Base-by-base conservation (phyloP, 37 sponge, comb jelly and placozoan genomes). In the Bolinopsis microptera region DNA sequence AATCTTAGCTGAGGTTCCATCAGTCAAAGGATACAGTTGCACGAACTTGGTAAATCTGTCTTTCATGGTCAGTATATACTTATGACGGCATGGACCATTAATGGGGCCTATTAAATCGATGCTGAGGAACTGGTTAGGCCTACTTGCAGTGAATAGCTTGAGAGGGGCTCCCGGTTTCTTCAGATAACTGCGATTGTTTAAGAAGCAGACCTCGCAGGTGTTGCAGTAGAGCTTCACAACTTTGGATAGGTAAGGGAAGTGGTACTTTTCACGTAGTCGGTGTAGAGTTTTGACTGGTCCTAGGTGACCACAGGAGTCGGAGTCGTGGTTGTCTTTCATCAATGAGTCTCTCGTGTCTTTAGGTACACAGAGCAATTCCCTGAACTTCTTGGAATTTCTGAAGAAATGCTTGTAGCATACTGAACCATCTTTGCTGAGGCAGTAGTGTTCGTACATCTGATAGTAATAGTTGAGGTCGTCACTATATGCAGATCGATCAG, bases 11-110 rank as follows among this genome's bases (percentile, higher is more conserved):
- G 82, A 80, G 2, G 34, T 34, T 16, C 31, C 82, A 35, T 80
- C 30, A 3, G 8, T 80, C 35, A 80, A 37, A 8, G 82, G 82
- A 37, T 34, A 35, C 2, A 30, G 31, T 8, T 34, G 37, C 82
- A 80, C 82, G 22, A 35, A 80, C 35, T 30, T 24, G 33, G 82
- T 80, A 37, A 80, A 80, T 35, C 30, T 32, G 22, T 35, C 35
- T 35, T 30, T 21, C 82, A 80, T 80, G 8, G 82, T 80, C 1
- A 80, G 82, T 23, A 80, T 80, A 8, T 30, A 80, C 23, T 80
- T 80, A 30, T 34, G 33, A 35, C 22, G 37, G 22, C 82, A 33
- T 23, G 82, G 38, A 1, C 82, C 82, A 8, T 80, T 34, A 37
- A 80, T 35, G 9, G 2, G 34, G 2, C 82, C 82, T 0, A 80